Conservation (phyloP, 2,797 vertebrate species). For the Sebastolobus alascanus region DNA sequence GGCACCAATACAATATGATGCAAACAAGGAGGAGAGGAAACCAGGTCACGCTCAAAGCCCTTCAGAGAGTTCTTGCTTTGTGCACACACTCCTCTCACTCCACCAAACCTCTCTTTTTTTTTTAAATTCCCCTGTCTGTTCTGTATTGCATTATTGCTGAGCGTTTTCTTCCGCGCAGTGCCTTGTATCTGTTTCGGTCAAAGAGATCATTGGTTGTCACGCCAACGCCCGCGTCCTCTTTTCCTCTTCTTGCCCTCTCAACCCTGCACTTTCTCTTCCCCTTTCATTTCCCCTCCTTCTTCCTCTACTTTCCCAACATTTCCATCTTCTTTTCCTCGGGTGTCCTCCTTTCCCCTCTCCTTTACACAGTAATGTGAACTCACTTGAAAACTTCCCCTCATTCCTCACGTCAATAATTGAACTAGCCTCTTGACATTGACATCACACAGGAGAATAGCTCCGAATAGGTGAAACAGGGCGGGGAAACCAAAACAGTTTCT, state of each 20-base stretch:
- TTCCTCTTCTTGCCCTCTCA: constrained; percentile 30
- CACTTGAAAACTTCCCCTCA: constrained; percentile 27
- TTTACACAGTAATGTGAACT: constrained; percentile 19
- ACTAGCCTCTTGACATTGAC: constrained; percentile 23
- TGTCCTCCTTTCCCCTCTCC: not conserved
- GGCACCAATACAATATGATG: constrained; percentile 66
- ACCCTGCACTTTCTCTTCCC: not conserved
- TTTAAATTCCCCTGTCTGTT: constrained; percentile 37
- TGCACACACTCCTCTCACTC: constrained; percentile 57
- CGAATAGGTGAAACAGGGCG: not conserved
- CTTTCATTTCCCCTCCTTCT: not conserved
- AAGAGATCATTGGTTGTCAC: constrained; percentile 40
- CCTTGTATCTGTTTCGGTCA: constrained; percentile 23
- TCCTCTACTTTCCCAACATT: not conserved
- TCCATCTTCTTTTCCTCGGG: not conserved
- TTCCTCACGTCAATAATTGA: constrained; percentile 38
- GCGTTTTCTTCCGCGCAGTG: constrained; percentile 15
- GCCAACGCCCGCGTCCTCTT: constrained; percentile 26
- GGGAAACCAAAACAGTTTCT: constrained; percentile 21
- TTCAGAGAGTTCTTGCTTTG: constrained; percentile 61
- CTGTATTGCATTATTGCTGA: constrained; percentile 58
- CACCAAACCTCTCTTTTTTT: constrained; percentile 29
- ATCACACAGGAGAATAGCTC: constrained; percentile 17
- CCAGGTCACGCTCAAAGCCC: constrained; percentile 74
- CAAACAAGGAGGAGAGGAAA: constrained; percentile 73